Evolutionary conservation across 2,888 invertebrate genomes (phyloP).

Genomic region (Ferrisia virgata): DNA sequence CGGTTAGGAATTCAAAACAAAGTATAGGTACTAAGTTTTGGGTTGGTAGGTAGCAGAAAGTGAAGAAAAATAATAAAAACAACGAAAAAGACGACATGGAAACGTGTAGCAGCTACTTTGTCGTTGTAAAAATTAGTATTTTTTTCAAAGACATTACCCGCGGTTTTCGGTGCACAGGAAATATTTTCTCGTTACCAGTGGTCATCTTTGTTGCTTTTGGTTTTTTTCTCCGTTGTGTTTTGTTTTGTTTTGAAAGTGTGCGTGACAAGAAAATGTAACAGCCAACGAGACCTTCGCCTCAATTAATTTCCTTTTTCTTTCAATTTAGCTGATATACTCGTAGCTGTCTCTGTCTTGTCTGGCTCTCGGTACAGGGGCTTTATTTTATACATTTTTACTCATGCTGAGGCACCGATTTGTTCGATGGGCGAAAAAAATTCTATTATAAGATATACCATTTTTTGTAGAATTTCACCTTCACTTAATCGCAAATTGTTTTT

Average conservation of each 20-base stretch:
- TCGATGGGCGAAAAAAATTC: no score
- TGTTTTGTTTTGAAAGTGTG: no score
- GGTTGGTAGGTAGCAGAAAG: not conserved
- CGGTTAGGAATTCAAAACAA: not conserved
- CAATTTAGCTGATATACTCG: not conserved
- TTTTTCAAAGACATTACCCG: conserved; percentile 3
- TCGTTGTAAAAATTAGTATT: not conserved
- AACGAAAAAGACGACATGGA: not conserved
- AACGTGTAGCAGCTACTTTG: not conserved
- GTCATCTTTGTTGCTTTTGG: not conserved
- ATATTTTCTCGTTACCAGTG: not conserved
- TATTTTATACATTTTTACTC: no score
- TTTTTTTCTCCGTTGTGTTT: not conserved
- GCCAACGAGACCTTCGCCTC: not conserved
- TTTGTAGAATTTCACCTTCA: no score
- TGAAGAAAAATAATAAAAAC: not conserved
- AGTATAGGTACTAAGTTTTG: no score
- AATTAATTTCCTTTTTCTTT: not conserved
- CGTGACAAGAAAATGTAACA: not conserved
- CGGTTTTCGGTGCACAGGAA: not conserved
- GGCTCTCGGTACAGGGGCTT: no score
- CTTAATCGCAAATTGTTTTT: no score
- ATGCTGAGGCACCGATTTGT: no score
- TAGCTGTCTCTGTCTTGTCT: not conserved
- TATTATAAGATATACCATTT: no score